Evolutionary conservation across 2,113 vertebrate genomes (phyloP).

Genomic region (Brachionichthys hirsutus): DNA sequence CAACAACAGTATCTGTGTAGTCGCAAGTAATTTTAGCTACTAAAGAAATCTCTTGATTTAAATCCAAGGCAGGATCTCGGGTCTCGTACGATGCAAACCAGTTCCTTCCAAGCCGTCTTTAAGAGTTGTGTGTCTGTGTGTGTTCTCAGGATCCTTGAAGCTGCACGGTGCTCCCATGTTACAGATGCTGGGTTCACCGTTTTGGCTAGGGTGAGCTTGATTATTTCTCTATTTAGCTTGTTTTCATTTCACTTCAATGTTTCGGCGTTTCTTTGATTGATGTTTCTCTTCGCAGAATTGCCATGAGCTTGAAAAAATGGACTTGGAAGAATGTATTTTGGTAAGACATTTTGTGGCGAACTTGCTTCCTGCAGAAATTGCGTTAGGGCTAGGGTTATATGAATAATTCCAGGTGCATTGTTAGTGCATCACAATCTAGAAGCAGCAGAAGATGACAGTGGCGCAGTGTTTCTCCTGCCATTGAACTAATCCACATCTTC

Average conservation of each 20-base stretch:
- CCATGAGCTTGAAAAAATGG: constrained; percentile 94
- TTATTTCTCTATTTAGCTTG: constrained; percentile 10
- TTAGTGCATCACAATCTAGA: too few species aligned
- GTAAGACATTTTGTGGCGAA: constrained; percentile 73
- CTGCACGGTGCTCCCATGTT: constrained; percentile 89
- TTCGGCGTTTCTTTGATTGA: background rate
- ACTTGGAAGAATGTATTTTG: constrained; percentile 93
- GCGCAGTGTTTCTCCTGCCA: too few species aligned
- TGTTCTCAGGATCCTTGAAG: constrained; percentile 87
- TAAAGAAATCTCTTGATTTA: too few species aligned
- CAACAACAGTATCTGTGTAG: background rate
- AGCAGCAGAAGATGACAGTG: too few species aligned
- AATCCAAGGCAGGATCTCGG: too few species aligned
- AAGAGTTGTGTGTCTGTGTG: constrained; percentile 28
- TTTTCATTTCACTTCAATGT: background rate
- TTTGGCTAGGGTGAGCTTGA: constrained; percentile 83
- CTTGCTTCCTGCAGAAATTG: background rate
- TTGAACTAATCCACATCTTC: too few species aligned
- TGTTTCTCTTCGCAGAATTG: constrained; percentile 79
- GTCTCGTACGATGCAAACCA: too few species aligned
- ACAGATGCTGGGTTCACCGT: constrained; percentile 91
- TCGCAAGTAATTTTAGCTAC: too few species aligned
- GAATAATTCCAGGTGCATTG: too few species aligned
- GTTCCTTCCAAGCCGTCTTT: too few species aligned
- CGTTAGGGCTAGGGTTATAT: too few species aligned